A percentile compares a stretch with the other conserved stretches of the same genome.
phyloP scores from a whole-genome alignment of 2,888 invertebrate species.

The Clostera curtula region DNA sequence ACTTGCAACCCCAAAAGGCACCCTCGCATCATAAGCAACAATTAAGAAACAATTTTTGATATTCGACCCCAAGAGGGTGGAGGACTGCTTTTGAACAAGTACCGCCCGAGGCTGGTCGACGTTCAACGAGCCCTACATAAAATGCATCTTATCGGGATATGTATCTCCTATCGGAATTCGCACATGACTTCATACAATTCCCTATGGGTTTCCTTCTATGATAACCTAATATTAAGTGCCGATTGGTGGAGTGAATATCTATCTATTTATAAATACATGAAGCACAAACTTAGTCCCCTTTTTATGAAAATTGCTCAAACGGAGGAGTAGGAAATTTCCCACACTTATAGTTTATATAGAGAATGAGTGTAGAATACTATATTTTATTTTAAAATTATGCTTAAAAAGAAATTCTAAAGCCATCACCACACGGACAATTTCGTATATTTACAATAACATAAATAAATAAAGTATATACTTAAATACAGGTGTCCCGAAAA shows the following conservation, averaged over 20 bases:
- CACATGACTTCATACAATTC: slow-evolving; percentile 9
- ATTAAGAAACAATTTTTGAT: slow-evolving; percentile 23
- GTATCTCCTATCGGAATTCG: slow-evolving; percentile 8
- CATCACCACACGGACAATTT: too few relatives aligned
- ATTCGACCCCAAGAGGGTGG: slow-evolving; percentile 14
- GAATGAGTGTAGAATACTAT: too few relatives aligned
- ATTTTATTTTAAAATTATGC: too few relatives aligned
- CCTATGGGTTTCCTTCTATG: background rate
- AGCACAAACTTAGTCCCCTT: background rate
- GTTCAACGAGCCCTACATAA: slow-evolving; percentile 7
- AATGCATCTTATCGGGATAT: slow-evolving; percentile 13
- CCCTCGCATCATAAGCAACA: slow-evolving; percentile 21
- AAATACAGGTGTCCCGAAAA: too few relatives aligned
- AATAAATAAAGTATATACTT: too few relatives aligned
- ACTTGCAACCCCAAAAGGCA: slow-evolving; percentile 11
- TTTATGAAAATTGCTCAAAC: background rate
- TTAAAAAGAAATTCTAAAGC: too few relatives aligned
- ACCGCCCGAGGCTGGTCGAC: slow-evolving; percentile 12
- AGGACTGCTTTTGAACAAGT: slow-evolving; percentile 14
- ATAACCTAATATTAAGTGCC: background rate
- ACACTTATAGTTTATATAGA: too few relatives aligned
- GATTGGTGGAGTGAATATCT: background rate
- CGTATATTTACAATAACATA: too few relatives aligned
- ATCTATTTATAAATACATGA: background rate
- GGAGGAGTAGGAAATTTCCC: too few relatives aligned